Conservation (phyloP, 2,797 vertebrate species). For the Poecile montanus region DNA sequence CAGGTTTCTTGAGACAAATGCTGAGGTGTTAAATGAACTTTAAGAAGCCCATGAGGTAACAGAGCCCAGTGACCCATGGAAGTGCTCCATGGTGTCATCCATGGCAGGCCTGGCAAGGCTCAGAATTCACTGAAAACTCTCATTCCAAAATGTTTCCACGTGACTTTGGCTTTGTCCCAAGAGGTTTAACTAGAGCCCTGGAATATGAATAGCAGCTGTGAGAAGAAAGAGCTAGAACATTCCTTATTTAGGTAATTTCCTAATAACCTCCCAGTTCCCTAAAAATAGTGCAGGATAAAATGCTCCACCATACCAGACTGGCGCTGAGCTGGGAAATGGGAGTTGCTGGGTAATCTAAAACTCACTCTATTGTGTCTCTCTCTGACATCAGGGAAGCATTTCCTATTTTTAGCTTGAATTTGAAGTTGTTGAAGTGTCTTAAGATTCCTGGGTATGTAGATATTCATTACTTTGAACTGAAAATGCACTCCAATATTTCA, state of each 20-base stretch:
- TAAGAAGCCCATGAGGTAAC: not conserved
- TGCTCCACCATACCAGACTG: not conserved
- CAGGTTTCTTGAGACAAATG: not conserved
- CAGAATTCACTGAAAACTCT: not conserved
- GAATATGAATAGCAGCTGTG: constrained; percentile 48
- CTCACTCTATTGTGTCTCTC: not conserved
- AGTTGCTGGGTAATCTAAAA: constrained; percentile 38
- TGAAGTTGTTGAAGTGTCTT: not conserved
- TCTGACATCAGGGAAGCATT: not conserved
- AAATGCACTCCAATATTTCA: not conserved
- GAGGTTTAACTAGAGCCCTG: constrained; percentile 15
- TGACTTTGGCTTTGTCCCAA: not conserved
- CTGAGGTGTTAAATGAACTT: not conserved
- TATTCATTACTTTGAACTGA: not conserved
- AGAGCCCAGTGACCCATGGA: not conserved
- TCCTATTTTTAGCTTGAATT: constrained; percentile 28
- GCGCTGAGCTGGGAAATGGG: constrained; percentile 32
- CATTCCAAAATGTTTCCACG: not conserved
- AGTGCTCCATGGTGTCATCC: not conserved
- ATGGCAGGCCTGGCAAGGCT: not conserved
- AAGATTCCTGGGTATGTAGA: not conserved
- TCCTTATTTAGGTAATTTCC: constrained; percentile 62
- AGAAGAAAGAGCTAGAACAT: constrained; percentile 52
- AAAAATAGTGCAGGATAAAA: constrained; percentile 61
- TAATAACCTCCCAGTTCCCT: constrained; percentile 40